These are phyloP conservation scores for Antennarius striatus DNA, from an alignment of 2,113 vertebrate genomes.

Conservation along the genomic window DNA sequence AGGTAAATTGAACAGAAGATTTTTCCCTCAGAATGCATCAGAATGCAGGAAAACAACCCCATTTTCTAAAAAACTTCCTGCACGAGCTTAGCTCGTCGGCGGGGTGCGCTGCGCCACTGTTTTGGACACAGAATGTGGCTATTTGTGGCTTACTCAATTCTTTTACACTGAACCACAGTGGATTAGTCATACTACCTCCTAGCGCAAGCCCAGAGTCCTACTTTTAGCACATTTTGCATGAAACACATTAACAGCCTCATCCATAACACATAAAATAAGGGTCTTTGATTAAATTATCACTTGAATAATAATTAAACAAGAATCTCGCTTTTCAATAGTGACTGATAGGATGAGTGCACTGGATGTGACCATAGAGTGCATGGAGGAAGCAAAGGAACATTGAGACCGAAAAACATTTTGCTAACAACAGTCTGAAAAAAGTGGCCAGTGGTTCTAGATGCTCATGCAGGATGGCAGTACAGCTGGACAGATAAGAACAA, in stretches of 20 bases:
- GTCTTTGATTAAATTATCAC: slow-evolving; percentile 69
- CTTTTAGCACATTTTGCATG: slow-evolving; percentile 37
- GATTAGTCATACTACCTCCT: too few relatives aligned
- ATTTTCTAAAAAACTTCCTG: too few relatives aligned
- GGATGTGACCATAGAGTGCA: slow-evolving; percentile 36
- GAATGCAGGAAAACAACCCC: too few relatives aligned
- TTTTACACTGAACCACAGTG: too few relatives aligned
- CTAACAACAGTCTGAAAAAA: slow-evolving; percentile 24
- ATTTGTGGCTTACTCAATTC: too few relatives aligned
- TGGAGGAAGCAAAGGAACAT: slow-evolving; percentile 39
- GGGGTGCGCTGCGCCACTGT: too few relatives aligned
- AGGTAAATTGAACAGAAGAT: too few relatives aligned
- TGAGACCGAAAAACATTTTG: slow-evolving; percentile 46
- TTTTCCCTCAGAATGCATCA: too few relatives aligned
- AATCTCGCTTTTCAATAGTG: slow-evolving; percentile 54
- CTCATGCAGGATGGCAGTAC: not conserved
- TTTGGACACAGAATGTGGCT: too few relatives aligned
- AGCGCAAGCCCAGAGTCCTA: not conserved
- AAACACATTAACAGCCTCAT: slow-evolving; percentile 40
- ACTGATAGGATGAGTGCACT: slow-evolving; percentile 44
- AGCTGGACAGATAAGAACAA: too few relatives aligned
- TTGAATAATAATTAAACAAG: slow-evolving; percentile 56
- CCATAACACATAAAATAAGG: slow-evolving; percentile 33
- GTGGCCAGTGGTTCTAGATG: slow-evolving; percentile 25
- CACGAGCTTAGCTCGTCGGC: too few relatives aligned